Evolutionary conservation across 2,888 invertebrate genomes (phyloP).

Genomic region (Nemoura dubitans): DNA sequence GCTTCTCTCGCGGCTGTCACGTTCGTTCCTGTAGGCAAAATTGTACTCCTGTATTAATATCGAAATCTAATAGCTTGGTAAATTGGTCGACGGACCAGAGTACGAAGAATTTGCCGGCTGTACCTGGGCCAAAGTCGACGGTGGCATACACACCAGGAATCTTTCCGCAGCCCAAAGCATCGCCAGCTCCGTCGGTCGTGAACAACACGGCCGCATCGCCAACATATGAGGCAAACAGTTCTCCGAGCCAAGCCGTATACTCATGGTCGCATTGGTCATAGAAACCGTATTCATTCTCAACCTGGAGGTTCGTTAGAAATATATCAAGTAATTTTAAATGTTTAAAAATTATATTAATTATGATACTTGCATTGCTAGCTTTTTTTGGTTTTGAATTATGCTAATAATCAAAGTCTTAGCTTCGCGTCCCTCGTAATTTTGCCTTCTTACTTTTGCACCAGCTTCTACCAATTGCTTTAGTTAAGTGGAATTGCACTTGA

Average conservation of each 20-base stretch:
- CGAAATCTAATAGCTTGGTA: neutral
- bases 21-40: neutral
- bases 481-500: too few relatives aligned
- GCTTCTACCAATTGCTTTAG: too few relatives aligned
- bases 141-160: constrained; percentile 78
- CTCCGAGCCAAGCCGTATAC: constrained; percentile 74
- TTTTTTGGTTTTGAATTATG: too few relatives aligned
- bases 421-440: too few relatives aligned
- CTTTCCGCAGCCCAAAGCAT: constrained; percentile 71
- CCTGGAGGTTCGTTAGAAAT: constrained; percentile 56
- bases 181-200: constrained; percentile 80
- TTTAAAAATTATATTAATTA: too few relatives aligned
- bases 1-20: neutral
- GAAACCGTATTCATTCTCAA: constrained; percentile 95
- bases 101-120: constrained; percentile 39
- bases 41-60: neutral
- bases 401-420: too few relatives aligned
- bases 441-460: too few relatives aligned
- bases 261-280: constrained; percentile 74
- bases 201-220: constrained; percentile 78
- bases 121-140: constrained; percentile 75
- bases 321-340: too few relatives aligned
- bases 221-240: constrained; percentile 67
- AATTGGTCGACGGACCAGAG: neutral
- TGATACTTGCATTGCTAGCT: too few relatives aligned